These are phyloP conservation scores for Gambusia holbrooki DNA, from an alignment of 2,113 vertebrate genomes.

Conservation along the genomic window DNA sequence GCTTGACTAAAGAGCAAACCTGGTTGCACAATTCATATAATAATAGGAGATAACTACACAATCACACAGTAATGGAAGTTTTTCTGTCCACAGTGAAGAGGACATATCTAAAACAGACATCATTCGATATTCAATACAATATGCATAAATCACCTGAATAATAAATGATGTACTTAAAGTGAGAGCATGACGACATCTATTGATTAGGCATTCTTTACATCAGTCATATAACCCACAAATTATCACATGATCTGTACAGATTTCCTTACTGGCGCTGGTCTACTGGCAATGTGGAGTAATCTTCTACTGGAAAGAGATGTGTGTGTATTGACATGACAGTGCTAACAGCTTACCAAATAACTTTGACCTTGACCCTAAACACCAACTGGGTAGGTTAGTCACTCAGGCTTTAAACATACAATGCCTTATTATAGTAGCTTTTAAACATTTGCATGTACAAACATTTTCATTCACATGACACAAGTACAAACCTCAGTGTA, in stretches of 20 bases:
- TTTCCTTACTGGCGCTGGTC: constrained; percentile 45
- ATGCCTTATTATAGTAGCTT: neutral
- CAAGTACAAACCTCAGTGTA: neutral
- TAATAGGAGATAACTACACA: constrained; percentile 39
- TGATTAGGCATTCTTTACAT: constrained; percentile 61
- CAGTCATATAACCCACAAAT: constrained; percentile 65
- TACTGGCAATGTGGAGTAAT: constrained; percentile 21
- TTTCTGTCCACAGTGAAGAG: constrained; percentile 18
- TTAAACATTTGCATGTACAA: neutral
- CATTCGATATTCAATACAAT: constrained; percentile 53
- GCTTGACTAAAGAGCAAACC: constrained; percentile 50
- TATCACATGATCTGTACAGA: constrained; percentile 70
- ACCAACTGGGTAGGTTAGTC: neutral
- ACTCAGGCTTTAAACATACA: neutral
- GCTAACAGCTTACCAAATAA: constrained; percentile 38
- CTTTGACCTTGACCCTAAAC: constrained; percentile 54
- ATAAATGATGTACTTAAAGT: constrained; percentile 74
- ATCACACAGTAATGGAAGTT: constrained; percentile 4
- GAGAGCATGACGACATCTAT: constrained; percentile 66
- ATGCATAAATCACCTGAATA: constrained; percentile 68
- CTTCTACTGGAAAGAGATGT: constrained; percentile 2
- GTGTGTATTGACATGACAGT: constrained; percentile 40
- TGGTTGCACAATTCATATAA: constrained; percentile 20
- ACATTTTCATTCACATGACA: neutral
- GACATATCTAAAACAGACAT: constrained; percentile 23